phyloP scores from a whole-genome alignment of 2,113 vertebrate genomes.

The Romanogobio albipinnatus region DNA sequence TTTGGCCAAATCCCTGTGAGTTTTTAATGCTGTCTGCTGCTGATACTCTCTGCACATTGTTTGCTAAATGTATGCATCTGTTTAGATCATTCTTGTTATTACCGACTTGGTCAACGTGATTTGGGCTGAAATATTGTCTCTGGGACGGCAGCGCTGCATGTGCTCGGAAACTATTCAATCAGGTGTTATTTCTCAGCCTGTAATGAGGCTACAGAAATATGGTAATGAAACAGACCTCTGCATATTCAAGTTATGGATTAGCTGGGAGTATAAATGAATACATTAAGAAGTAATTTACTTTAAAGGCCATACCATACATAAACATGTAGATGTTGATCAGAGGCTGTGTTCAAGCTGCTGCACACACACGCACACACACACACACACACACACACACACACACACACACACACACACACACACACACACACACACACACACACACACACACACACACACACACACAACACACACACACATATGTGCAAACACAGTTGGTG shows the following conservation, averaged over 20 bases:
- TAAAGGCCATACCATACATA: slow-evolving; percentile 31
- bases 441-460: too few relatives aligned
- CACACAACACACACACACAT: too few relatives aligned
- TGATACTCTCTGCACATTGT: slow-evolving; percentile 19
- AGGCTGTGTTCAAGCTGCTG: background rate
- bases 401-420: too few relatives aligned
- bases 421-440: too few relatives aligned
- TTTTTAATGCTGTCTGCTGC: slow-evolving; percentile 29
- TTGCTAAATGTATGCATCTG: slow-evolving; percentile 22
- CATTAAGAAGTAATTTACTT: slow-evolving; percentile 37
- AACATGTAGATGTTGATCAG: slow-evolving; percentile 24
- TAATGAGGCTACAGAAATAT: slow-evolving; percentile 47
- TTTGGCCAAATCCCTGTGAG: slow-evolving; percentile 15
- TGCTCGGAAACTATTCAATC: slow-evolving; percentile 47
- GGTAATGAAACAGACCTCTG: slow-evolving; percentile 45
- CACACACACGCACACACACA: too few relatives aligned
- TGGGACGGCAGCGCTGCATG: slow-evolving; percentile 25
- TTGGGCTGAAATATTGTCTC: slow-evolving; percentile 1
- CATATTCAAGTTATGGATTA: slow-evolving; percentile 28
- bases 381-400: too few relatives aligned
- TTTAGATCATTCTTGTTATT: slow-evolving; percentile 28
- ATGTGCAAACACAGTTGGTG: slow-evolving; percentile 9
- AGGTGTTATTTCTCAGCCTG: slow-evolving; percentile 40
- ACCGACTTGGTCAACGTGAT: slow-evolving; percentile 20
- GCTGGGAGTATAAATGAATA: slow-evolving; percentile 27